A percentile compares a stretch with the other conserved stretches of the same genome.
These are phyloP conservation scores for Eilema griseolum DNA, from an alignment of 2,888 invertebrate genomes.

Conservation along the genomic window DNA sequence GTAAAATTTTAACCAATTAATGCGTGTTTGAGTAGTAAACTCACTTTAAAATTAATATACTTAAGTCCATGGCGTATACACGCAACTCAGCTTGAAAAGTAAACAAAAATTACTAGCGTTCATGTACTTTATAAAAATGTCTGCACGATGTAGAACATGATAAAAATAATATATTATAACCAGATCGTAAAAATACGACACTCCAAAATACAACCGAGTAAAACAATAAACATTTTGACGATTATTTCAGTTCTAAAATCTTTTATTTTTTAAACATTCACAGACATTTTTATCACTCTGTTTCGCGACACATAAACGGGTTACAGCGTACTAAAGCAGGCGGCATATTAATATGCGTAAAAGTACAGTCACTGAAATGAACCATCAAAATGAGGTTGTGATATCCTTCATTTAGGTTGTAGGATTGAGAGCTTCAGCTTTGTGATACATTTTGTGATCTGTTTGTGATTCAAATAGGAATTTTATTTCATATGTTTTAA, in stretches of 20 bases:
- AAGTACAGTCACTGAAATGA: constrained; percentile 31
- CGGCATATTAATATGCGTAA: constrained; percentile 42
- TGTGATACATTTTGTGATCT: background rate
- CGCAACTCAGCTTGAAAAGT: background rate
- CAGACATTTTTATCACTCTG: constrained; percentile 33
- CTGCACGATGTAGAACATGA: background rate
- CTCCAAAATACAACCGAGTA: constrained; percentile 7
- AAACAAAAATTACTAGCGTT: background rate
- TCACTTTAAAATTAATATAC: too few relatives aligned
- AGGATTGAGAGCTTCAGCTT: constrained; percentile 1
- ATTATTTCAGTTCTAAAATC: constrained; percentile 36
- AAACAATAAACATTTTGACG: constrained; percentile 31
- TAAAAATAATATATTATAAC: constrained; percentile 8
- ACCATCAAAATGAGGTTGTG: constrained; percentile 22
- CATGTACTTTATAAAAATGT: background rate
- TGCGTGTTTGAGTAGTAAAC: too few relatives aligned
- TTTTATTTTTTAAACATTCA: constrained; percentile 31
- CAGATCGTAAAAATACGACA: constrained; percentile 8
- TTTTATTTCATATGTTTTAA: background rate
- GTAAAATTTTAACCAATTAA: too few relatives aligned
- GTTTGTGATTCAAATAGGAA: background rate
- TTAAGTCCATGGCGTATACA: background rate
- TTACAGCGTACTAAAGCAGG: constrained; percentile 33
- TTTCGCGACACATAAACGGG: constrained; percentile 38
- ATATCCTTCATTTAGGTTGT: constrained; percentile 17